These are phyloP conservation scores for Ptychobarbus kaznakovi DNA, from an alignment of 2,797 vertebrate species.

Conservation along the genomic window DNA sequence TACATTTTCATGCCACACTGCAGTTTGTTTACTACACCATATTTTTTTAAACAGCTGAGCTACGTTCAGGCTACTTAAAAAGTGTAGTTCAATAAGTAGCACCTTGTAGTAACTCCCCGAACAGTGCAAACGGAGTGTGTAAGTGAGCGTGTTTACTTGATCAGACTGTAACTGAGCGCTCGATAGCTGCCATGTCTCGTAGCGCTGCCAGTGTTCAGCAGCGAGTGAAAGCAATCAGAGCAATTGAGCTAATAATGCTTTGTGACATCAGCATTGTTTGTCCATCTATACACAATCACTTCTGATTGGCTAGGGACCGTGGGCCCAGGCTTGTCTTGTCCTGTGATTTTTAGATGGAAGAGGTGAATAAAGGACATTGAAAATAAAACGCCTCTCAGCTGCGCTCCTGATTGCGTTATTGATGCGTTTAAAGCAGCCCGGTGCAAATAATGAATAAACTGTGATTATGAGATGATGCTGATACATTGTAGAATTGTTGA, in stretches of 20 bases:
- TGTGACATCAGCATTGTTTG: conserved; percentile 27
- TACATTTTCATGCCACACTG: neutral
- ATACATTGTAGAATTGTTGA: conserved; percentile 11
- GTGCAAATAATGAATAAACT: conserved; percentile 58
- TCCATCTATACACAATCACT: conserved; percentile 18
- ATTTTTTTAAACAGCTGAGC: neutral
- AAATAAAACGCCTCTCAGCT: conserved; percentile 39
- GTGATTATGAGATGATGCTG: conserved; percentile 42
- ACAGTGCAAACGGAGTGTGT: neutral
- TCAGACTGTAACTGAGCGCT: conserved; percentile 45
- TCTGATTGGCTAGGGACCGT: conserved; percentile 35
- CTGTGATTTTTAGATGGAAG: conserved; percentile 8
- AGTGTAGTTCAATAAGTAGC: neutral
- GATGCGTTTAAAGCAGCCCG: conserved; percentile 49
- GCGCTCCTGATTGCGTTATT: conserved; percentile 52
- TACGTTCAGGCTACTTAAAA: neutral
- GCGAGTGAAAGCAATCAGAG: conserved; percentile 22
- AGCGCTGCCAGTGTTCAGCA: conserved; percentile 33
- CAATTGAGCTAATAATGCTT: conserved; percentile 32
- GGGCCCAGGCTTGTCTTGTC: conserved; percentile 17
- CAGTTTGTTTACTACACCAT: neutral
- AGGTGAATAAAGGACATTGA: conserved; percentile 37
- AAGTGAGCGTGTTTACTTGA: conserved; percentile 38
- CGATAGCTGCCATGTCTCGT: conserved; percentile 23
- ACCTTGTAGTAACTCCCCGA: neutral